phyloP scores from a whole-genome alignment of 2,888 invertebrate genomes.

The Auanema freiburgensis region DNA sequence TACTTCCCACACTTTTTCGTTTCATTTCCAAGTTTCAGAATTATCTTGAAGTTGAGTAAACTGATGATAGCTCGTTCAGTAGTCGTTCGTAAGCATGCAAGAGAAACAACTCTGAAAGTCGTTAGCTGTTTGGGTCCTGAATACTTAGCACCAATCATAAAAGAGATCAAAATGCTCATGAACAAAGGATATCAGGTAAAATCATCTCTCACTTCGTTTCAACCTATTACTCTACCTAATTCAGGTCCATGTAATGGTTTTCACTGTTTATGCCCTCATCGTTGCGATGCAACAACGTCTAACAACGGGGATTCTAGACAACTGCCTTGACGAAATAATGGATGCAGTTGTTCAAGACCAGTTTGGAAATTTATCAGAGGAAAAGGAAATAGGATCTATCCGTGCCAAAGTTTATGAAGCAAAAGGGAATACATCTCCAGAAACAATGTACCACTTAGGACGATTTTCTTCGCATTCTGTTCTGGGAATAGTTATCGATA shows the following conservation, averaged over 20 bases:
- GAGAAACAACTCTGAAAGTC: conserved; percentile 72
- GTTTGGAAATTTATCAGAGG: conserved; percentile 84
- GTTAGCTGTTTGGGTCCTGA: conserved; percentile 81
- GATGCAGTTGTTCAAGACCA: conserved; percentile 79
- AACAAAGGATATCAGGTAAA: conserved; percentile 82
- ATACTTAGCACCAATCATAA: conserved; percentile 78
- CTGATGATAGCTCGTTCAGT: conserved; percentile 81
- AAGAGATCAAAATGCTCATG: conserved; percentile 79
- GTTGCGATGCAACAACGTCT: conserved; percentile 72
- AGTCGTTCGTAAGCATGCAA: conserved; percentile 40
- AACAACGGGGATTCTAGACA: conserved; percentile 78
- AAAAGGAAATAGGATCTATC: conserved; percentile 86
- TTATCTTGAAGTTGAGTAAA: conserved; percentile 76
- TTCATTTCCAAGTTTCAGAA: conserved; percentile 27
- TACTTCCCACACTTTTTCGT: conserved; percentile 1
- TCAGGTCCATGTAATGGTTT: conserved; percentile 83
- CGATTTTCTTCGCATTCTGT: conserved; percentile 76
- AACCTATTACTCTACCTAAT: conserved; percentile 6
- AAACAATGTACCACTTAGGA: conserved; percentile 81
- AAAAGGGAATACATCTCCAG: conserved; percentile 77
- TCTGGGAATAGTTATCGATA: conserved; percentile 28
- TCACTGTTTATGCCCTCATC: conserved; percentile 82
- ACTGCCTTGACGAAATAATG: conserved; percentile 77
- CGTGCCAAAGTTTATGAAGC: conserved; percentile 73
- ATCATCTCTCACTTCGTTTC: conserved; percentile 3